Percentiles rank a stretch among this genome's conserved stretches.
These are phyloP conservation scores for Agrotis puta DNA, from an alignment of 2,888 invertebrate genomes.

Conservation along the genomic window DNA sequence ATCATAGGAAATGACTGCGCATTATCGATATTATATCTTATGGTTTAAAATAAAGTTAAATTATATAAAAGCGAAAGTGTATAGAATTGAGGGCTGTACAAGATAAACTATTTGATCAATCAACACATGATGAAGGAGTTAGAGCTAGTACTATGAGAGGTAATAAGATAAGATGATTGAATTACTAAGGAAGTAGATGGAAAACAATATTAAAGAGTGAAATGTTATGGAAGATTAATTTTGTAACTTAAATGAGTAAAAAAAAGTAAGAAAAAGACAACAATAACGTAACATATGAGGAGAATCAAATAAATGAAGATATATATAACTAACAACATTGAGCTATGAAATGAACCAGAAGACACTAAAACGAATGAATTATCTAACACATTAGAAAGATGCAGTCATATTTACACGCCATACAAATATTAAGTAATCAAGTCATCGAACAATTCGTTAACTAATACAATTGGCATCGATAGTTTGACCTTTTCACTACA, in stretches of 20 bases:
- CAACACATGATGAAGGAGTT: neutral
- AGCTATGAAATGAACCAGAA: slow-evolving; percentile 8
- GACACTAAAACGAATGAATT: slow-evolving; percentile 33
- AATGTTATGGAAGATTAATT: neutral
- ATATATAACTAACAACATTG: neutral
- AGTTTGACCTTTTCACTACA: slow-evolving; percentile 52
- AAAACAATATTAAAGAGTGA: neutral
- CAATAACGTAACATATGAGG: neutral
- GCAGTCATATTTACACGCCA: slow-evolving; percentile 18
- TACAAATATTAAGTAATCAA: slow-evolving; percentile 39
- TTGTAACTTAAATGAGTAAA: neutral
- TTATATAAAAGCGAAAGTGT: slow-evolving; percentile 42
- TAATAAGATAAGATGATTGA: neutral
- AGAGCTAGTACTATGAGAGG: too few species aligned
- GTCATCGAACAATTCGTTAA: slow-evolving; percentile 37
- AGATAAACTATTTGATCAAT: slow-evolving; percentile 6
- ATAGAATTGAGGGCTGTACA: neutral
- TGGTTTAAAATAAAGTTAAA: slow-evolving; percentile 13
- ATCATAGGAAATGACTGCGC: slow-evolving; percentile 32
- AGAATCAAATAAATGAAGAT: neutral
- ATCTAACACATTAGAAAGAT: slow-evolving; percentile 23
- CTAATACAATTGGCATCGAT: slow-evolving; percentile 35
- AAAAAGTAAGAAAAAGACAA: neutral
- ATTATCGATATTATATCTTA: slow-evolving; percentile 46
- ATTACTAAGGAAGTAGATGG: neutral